Base-by-base conservation (phyloP, 2,797 vertebrate genomes). In the Staurois parvus region DNA sequence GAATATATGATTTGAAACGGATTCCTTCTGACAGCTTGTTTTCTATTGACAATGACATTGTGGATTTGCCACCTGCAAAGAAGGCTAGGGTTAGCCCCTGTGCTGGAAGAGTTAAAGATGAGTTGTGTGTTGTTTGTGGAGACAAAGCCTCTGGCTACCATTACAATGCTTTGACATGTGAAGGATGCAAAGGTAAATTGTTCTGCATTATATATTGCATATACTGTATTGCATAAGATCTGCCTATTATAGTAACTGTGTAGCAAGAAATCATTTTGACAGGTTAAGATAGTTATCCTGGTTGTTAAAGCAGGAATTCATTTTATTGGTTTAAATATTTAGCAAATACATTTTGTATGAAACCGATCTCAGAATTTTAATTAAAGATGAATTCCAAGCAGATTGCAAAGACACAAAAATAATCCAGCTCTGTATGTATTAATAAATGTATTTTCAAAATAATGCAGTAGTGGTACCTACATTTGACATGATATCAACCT, bases 111-210 rank as follows among this genome's bases (percentile, higher is more conserved):
- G 91, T 96, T 69, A 99, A 98, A 94, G 96, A 99, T 85, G 97
- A 99, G 90, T 93, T 99, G 68, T 99, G 98, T 84, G 98, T 99
- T 19, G 98, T 99, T 84, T 99, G 98, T 15, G 98, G 98, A 82
- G 98, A 99, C 94, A 97, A 98, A 92, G 98, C 98, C 1, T 99
- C 98, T 11, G 98, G 98, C 48, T 99, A 99, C 88, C 98, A 99
- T 89, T 99, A 99, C 89, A 99, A 99, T 0, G 98, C 98, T 29
- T 96, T 99, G 52, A 99, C 98, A 83, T 99, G 98, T 90, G 98
- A 99, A 90, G 98, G 98, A 37, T 99, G 98, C 88, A 99, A 99
- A 98, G 98, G 98, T 99, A 94, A 87, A 92, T 19, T 17, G 19
- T 10, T 8, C 5, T 11, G 42, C 40, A 45, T 21, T 52, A 17